Evolutionary conservation across 2,888 invertebrate species (phyloP), one percentile per base, ranked within the genome.

Genomic region (Ceraclea dissimilis): DNA sequence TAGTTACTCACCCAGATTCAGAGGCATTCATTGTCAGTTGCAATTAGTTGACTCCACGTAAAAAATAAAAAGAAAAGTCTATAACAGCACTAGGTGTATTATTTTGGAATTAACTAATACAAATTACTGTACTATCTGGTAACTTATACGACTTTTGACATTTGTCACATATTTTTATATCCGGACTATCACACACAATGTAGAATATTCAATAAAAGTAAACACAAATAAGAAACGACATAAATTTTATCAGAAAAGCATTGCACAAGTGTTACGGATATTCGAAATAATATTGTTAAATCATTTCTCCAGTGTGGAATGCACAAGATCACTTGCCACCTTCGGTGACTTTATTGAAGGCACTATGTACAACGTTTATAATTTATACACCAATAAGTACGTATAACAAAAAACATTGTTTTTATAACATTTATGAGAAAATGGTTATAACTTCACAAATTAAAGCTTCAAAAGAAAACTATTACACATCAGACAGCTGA

Each of bases 1-100:
- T n/a, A 26, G 4, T 26, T 26, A 26, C 26, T 26, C 26, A 87
- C 86, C 86, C 86, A 78, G 86, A 86, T 78, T 87, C 86, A 66
- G 86, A 85, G 73, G 85, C 83, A 79, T 87, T 87, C 86, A 86
- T 87, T 69, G 69, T 58, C 48, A n/a, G 19, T 6, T 56, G 43
- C n/a, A n/a, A n/a, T n/a, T n/a, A n/a, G n/a, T n/a, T n/a, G n/a
- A n/a, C n/a, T n/a, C n/a, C n/a, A n/a, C n/a, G n/a, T n/a, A n/a
- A n/a, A n/a, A n/a, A n/a, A n/a, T n/a, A n/a, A n/a, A n/a, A n/a
- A n/a, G n/a, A n/a, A n/a, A n/a, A n/a, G n/a, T n/a, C n/a, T n/a
- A n/a, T n/a, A n/a, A n/a, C n/a, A n/a, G n/a, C n/a, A n/a, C n/a
- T n/a, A n/a, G n/a, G n/a, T n/a, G n/a, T n/a, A n/a, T n/a, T n/a